A percentile compares a stretch with the other conserved stretches of the same genome.
Evolutionary conservation across 2,113 vertebrate species (phyloP).

Genomic region (Tragelaphus buxtoni): DNA sequence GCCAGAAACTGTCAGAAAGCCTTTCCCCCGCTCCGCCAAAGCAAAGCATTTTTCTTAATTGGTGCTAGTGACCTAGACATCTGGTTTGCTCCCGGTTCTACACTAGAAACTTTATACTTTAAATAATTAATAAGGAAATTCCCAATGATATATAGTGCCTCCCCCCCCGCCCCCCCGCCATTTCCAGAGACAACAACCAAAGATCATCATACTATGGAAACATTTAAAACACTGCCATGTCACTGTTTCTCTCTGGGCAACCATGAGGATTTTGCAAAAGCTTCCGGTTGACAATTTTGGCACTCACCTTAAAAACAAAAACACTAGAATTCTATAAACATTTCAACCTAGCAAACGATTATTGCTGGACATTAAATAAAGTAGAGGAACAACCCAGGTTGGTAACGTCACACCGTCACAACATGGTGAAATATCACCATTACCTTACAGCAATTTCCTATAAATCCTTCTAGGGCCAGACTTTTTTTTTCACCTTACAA

Average conservation of each 20-base stretch:
- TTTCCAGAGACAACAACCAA: background rate
- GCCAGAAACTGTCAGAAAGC: background rate
- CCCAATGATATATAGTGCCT: background rate
- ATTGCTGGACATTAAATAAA: background rate
- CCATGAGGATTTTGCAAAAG: background rate
- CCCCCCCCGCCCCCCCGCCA: too few species aligned
- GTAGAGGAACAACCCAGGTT: background rate
- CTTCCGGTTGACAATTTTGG: slow-evolving; percentile 9
- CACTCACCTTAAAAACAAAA: background rate
- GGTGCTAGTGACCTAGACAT: background rate
- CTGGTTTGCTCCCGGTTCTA: background rate
- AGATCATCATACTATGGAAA: background rate
- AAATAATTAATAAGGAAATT: slow-evolving; percentile 1
- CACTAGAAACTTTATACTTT: background rate
- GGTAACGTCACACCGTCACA: background rate
- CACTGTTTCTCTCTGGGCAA: background rate
- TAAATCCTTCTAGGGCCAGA: background rate
- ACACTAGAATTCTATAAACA: background rate
- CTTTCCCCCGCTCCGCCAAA: background rate
- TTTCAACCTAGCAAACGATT: slow-evolving; percentile 9
- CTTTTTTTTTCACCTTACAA: background rate
- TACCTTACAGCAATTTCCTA: background rate
- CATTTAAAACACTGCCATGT: background rate
- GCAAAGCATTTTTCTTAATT: background rate
- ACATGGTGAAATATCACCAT: background rate